Evolutionary conservation across 2,888 invertebrate species (phyloP), one percentile per base, ranked within the genome.

Genomic region (Electrophaes corylata): DNA sequence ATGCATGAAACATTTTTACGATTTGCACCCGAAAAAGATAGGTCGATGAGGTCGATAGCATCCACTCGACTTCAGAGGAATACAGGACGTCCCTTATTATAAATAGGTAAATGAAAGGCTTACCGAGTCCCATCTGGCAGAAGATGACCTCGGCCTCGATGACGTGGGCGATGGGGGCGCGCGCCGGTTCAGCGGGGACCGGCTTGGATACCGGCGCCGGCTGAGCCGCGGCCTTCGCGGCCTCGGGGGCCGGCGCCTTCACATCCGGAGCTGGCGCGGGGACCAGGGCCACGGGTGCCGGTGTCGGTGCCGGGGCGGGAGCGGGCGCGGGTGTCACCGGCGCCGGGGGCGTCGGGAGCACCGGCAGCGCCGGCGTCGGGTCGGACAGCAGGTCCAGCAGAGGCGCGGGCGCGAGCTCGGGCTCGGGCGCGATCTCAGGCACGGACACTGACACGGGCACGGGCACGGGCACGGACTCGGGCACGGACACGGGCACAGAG

Each of bases 101-200:
- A 11, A 14, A 33, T 8, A n/a, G 33, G 41, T 6, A 5, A n/a
- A 35, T 11, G 8, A 37, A 37, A 8, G 18, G 56, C 89, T 94
- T 78, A 95, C 95, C 95, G 49, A 95, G 86, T 72, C 95, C 95
- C 93, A 95, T 94, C 82, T 94, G 94, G 80, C 94, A 93, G 88
- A 95, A 95, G 74, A 95, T 94, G 66, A 94, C 94, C 75, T 95
- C 95, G 40, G 95, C 94, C 73, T 94, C 93, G 62, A 93, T 93
- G 76, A 93, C 88, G 75, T 91, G 91, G 31, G 92, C 88, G 55
- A 84, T 72, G 55, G 89, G 83, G 50, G 79, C 78, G 64, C 83
- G 82, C 57, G 73, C 45, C 12, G 81, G 72, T 64, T 82, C 83
- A 31, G 78, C 64, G 48, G 70, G 65, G 48, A 66, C 66, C 16